Evolutionary conservation across 2,797 vertebrate genomes (phyloP).

Genomic region (Pseudochirops corinnae): DNA sequence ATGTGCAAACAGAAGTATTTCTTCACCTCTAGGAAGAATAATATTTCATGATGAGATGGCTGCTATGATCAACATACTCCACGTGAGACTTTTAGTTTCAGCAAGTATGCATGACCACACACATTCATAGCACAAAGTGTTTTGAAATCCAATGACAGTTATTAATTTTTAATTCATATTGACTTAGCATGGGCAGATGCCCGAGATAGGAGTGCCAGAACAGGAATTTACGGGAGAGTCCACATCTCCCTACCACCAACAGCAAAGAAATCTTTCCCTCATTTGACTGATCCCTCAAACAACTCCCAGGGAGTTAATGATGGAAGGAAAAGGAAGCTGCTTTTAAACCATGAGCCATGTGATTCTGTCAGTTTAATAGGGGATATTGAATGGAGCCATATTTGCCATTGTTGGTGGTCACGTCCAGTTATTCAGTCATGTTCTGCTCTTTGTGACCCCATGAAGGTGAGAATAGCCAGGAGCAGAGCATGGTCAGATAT

Average conservation of each 20-base stretch:
- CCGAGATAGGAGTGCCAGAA: constrained; percentile 53
- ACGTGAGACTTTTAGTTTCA: constrained; percentile 37
- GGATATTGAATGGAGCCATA: constrained; percentile 41
- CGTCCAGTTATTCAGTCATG: no score
- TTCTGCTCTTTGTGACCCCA: no score
- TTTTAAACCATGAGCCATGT: constrained; percentile 56
- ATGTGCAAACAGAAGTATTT: constrained; percentile 25
- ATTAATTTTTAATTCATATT: constrained; percentile 54
- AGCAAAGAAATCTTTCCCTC: constrained; percentile 13
- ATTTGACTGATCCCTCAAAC: not conserved
- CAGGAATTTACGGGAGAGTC: constrained; percentile 34
- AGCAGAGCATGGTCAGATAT: no score
- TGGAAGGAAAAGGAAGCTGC: constrained; percentile 33
- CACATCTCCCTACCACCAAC: not conserved
- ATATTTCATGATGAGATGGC: constrained; percentile 41
- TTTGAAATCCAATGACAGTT: constrained; percentile 63
- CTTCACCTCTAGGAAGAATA: constrained; percentile 57
- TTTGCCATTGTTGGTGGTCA: constrained; percentile 13
- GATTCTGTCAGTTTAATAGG: constrained; percentile 47
- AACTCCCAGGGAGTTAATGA: constrained; percentile 26
- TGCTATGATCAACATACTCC: constrained; percentile 58
- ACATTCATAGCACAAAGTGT: not conserved
- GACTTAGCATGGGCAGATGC: constrained; percentile 43
- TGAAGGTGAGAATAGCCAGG: no score
- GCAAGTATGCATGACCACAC: no score